phyloP scores from a whole-genome alignment of 1,140 invertebrate species.

The Neomicropteryx cornuta region DNA sequence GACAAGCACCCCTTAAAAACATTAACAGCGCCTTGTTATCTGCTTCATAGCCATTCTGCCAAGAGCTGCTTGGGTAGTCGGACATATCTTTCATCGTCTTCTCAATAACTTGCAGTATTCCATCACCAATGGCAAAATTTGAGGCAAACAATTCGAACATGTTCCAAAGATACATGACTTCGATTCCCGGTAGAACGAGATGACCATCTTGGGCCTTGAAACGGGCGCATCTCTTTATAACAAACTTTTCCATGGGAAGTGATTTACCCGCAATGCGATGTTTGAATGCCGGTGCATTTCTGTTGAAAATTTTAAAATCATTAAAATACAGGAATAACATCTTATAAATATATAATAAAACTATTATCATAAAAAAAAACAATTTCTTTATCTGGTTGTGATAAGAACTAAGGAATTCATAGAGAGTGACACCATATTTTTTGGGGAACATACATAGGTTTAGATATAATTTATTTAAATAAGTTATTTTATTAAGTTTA shows the following conservation, averaged over 20 bases:
- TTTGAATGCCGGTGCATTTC: conserved; percentile 68
- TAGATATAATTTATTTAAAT: too few species aligned
- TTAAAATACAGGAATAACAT: too few species aligned
- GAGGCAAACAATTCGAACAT: conserved; percentile 76
- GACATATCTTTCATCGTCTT: conserved; percentile 14
- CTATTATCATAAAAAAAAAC: not conserved
- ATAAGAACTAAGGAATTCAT: too few species aligned
- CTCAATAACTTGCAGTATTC: conserved; percentile 46
- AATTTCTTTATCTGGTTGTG: too few species aligned
- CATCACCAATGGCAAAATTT: conserved; percentile 52
- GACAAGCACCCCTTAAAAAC: conserved; percentile 72
- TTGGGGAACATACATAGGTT: too few species aligned
- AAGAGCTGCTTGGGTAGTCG: too few species aligned
- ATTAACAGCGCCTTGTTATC: conserved; percentile 73
- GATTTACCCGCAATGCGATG: conserved; percentile 93
- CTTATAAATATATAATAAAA: too few species aligned
- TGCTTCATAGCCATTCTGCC: conserved; percentile 46
- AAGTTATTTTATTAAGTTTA: too few species aligned
- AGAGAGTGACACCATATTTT: too few species aligned
- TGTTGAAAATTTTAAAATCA: conserved; percentile 28
- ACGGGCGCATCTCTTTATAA: conserved; percentile 69
- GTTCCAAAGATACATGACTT: conserved; percentile 92
- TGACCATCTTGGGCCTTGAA: conserved; percentile 63
- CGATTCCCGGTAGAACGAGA: conserved; percentile 72
- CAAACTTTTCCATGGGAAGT: conserved; percentile 93